phyloP scores from a whole-genome alignment of 1,140 invertebrate genomes.

The Saccostrea glomerata region DNA sequence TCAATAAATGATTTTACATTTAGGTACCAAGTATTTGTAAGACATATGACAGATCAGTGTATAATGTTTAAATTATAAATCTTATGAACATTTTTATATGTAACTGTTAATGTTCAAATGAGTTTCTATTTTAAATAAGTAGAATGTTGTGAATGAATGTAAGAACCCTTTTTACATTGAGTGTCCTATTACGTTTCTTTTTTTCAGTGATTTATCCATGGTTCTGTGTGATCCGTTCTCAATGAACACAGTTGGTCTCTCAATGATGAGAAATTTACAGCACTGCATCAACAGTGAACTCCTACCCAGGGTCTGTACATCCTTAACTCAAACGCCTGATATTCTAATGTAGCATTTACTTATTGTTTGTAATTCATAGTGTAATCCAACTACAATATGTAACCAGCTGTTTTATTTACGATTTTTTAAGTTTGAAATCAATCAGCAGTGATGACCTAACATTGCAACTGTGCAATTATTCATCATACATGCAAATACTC shows the following conservation, averaged over 20 bases:
- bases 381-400: no score
- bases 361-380: no score
- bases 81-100: background rate
- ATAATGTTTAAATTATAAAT: background rate
- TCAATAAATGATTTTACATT: no score
- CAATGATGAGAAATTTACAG: constrained; percentile 94
- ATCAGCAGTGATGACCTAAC: no score
- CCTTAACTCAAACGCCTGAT: no score
- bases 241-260: constrained; percentile 95
- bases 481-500: no score
- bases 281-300: constrained; percentile 93
- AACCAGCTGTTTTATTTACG: no score
- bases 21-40: background rate
- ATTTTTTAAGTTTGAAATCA: no score
- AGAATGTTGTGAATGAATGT: background rate
- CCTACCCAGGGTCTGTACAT: constrained; percentile 85
- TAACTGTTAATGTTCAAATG: no score
- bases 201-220: constrained; percentile 92
- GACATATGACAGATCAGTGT: background rate
- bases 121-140: no score
- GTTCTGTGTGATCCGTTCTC: constrained; percentile 98
- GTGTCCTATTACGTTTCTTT: background rate
- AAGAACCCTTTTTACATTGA: background rate
- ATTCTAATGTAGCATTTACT: no score
- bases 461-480: no score